Percentiles rank a stretch among this genome's conserved stretches.
Evolutionary conservation across 1,140 invertebrate genomes (phyloP).

Genomic region (Conus ventricosus): DNA sequence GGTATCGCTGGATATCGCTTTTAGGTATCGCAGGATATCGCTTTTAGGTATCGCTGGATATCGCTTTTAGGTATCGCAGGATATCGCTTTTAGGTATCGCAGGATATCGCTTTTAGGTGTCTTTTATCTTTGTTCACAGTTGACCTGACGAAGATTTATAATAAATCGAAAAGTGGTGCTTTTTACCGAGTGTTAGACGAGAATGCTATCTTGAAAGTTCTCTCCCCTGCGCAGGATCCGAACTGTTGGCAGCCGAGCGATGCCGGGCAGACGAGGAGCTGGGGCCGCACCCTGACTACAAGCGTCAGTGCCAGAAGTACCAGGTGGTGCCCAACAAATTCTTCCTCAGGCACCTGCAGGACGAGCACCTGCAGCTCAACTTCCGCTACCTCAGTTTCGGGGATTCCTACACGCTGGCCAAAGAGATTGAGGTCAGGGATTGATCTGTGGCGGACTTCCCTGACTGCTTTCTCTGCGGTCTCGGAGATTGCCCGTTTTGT

Average conservation of each 20-base stretch:
- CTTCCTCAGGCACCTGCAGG: conserved; percentile 44
- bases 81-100: not conserved
- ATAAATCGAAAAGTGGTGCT: not conserved
- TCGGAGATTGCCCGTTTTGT: too few relatives aligned
- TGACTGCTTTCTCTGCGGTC: too few relatives aligned
- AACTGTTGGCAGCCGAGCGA: conserved; percentile 48
- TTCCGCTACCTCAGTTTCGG: conserved; percentile 44
- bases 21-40: too few relatives aligned
- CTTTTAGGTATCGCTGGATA: too few relatives aligned
- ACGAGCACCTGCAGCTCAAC: conserved; percentile 43
- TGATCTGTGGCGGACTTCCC: too few relatives aligned
- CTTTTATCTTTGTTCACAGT: not conserved
- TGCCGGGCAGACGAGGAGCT: conserved; percentile 42
- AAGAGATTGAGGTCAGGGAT: conserved; percentile 41
- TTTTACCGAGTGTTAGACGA: not conserved
- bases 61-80: too few relatives aligned
- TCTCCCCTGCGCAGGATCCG: conserved; percentile 31
- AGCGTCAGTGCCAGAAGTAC: conserved; percentile 43
- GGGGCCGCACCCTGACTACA: conserved; percentile 46
- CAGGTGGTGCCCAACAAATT: conserved; percentile 45
- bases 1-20: too few relatives aligned
- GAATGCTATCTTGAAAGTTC: not conserved
- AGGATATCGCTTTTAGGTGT: not conserved
- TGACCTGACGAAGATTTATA: too few relatives aligned
- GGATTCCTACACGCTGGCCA: conserved; percentile 40